phyloP scores from a whole-genome alignment of 2,797 vertebrate genomes.

The Mus minutoides region DNA sequence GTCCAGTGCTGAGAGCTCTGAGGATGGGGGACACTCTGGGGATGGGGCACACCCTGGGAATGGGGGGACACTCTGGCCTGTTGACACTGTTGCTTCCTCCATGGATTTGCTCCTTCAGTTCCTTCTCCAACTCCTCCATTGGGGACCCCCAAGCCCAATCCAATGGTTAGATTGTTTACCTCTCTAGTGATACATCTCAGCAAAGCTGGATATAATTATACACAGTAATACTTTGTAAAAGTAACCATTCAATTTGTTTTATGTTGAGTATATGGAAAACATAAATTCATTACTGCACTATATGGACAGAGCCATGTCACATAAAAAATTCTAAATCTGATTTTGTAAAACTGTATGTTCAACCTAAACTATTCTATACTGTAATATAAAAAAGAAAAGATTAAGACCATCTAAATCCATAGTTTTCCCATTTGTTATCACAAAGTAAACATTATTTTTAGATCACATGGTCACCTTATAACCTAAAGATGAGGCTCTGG shows the following conservation, averaged over 20 bases:
- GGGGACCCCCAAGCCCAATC: too few species aligned
- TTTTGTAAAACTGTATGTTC: background rate
- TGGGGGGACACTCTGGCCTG: too few species aligned
- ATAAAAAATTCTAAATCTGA: background rate
- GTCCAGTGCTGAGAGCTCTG: too few species aligned
- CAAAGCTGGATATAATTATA: background rate
- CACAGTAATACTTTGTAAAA: slow-evolving; percentile 12
- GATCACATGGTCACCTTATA: background rate
- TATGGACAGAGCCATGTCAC: background rate
- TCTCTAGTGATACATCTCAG: background rate
- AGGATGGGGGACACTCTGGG: too few species aligned
- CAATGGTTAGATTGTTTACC: background rate
- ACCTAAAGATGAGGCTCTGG: background rate
- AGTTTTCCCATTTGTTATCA: background rate
- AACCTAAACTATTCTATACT: background rate
- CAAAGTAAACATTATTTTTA: slow-evolving; percentile 13
- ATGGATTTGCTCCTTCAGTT: too few species aligned
- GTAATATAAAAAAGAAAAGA: background rate
- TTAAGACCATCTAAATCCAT: background rate
- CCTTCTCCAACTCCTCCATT: too few species aligned
- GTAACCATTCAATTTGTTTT: background rate
- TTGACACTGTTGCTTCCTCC: too few species aligned
- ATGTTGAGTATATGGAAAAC: background rate
- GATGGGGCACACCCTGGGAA: too few species aligned
- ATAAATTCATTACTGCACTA: background rate